Evolutionary conservation across 2,797 vertebrate species (phyloP).

Genomic region (Malurus leucopterus): DNA sequence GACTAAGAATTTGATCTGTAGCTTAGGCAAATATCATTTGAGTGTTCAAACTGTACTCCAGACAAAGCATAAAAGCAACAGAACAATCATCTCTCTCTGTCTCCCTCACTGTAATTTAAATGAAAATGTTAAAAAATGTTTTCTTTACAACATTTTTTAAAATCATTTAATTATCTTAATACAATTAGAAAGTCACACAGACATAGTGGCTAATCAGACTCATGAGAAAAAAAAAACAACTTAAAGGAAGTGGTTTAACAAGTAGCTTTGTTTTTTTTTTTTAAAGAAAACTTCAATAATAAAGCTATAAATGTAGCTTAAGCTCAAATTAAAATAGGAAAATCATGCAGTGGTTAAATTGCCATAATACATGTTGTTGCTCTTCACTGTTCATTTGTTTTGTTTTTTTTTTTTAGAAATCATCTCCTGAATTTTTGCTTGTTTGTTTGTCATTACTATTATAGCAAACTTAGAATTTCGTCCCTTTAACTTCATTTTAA

Average conservation of each 20-base stretch:
- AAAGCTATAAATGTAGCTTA: slow-evolving; percentile 50
- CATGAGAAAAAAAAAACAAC: slow-evolving; percentile 20
- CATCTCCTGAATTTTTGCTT: slow-evolving; percentile 52
- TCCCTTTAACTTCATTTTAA: slow-evolving; percentile 95
- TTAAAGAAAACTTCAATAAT: slow-evolving; percentile 44
- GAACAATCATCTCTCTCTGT: slow-evolving; percentile 51
- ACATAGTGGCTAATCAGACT: slow-evolving; percentile 10
- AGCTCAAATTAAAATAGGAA: slow-evolving; percentile 64
- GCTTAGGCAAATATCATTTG: not conserved
- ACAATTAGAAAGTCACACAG: slow-evolving; percentile 14
- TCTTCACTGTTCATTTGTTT: not conserved
- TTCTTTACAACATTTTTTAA: slow-evolving; percentile 57
- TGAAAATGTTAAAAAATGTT: slow-evolving; percentile 51
- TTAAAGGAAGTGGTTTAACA: slow-evolving; percentile 44
- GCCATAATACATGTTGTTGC: slow-evolving; percentile 70
- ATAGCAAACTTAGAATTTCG: slow-evolving; percentile 71
- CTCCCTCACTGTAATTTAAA: slow-evolving; percentile 41
- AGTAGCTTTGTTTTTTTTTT: slow-evolving; percentile 21
- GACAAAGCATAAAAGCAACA: slow-evolving; percentile 18
- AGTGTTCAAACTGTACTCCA: not conserved
- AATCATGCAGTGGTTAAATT: slow-evolving; percentile 73
- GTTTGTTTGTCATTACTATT: slow-evolving; percentile 52
- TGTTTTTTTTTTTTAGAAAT: slow-evolving; percentile 20
- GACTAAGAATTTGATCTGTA: not conserved
- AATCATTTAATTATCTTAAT: slow-evolving; percentile 33